Evolutionary conservation across 2,113 vertebrate species (phyloP), one percentile per base, ranked within the genome.

Genomic region (Melanerpes formicivorus): DNA sequence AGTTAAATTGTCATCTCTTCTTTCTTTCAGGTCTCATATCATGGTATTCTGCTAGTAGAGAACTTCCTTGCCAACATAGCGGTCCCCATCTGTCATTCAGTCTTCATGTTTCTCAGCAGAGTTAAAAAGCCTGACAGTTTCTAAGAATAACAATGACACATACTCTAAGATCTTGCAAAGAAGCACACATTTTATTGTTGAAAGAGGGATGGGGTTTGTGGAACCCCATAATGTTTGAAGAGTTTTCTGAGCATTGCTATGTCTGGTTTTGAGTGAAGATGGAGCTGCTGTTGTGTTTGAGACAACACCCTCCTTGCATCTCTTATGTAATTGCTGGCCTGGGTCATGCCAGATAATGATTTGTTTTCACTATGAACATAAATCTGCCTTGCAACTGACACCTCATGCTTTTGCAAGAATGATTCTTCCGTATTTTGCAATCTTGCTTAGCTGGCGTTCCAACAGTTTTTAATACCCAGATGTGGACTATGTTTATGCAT

Each of bases 101-200:
- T 91, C 83, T 26, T 97, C 86, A 46, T 90, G 65, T 95, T 96
- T 95, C 85, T 94, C 40, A 15, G 55, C 37, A 10, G 80, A 97
- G 83, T 91, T 96, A 84, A 95, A 90, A 87, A 96, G 92, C 93
- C 90, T 96, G 97, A 97, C 93, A 95, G 92, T 92, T 97, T 92
- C 90, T 88, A 95, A 97, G 96, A 97, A 96, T 96, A 97, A 95
- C 91, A 97, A 96, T 95, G 84, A 88, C 40, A 94, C 65, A 59
- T 80, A 87, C 76, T 87, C 65, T 74, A 80, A 32, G n/a, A 50
- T 84, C 87, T 93, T 70, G 59, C 34, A 60, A 79, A 96, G 62
- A 95, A 42, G 42, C 52, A 87, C 75, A 73, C 64, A 80, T 93
- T 94, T 93, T 95, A 85, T 72, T 87, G 93, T 92, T 87, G 29